Evolutionary conservation across 2,797 vertebrate genomes (phyloP).

Genomic region (Hapalemur alaotrensis): DNA sequence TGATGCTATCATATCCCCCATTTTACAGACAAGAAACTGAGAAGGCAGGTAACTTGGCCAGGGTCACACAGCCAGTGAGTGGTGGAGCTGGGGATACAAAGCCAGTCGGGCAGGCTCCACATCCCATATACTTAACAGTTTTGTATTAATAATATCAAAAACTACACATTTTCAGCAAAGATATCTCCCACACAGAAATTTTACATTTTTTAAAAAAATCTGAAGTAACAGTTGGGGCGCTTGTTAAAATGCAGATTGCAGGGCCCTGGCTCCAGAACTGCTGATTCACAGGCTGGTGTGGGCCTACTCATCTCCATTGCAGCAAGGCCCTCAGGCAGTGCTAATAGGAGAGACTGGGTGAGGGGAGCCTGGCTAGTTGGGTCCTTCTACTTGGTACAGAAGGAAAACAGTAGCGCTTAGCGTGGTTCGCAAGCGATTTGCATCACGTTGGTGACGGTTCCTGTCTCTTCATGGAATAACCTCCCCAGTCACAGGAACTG

Average conservation of each 20-base stretch:
- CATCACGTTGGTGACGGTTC: not conserved
- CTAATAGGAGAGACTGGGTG: not conserved
- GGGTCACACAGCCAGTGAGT: not conserved
- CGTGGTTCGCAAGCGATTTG: not conserved
- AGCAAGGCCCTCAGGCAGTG: not conserved
- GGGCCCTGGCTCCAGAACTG: not conserved
- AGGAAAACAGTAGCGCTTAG: not conserved
- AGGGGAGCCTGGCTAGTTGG: not conserved
- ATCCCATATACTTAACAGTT: not conserved
- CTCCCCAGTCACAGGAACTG: not conserved
- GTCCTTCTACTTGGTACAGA: not conserved
- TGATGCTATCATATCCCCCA: not conserved
- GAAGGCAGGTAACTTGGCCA: not conserved
- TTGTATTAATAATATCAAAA: not conserved
- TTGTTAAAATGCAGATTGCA: not conserved
- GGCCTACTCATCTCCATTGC: too few relatives aligned
- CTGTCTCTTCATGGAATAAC: not conserved
- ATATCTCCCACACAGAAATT: not conserved
- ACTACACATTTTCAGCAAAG: not conserved
- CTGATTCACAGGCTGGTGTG: too few relatives aligned
- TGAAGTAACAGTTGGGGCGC: not conserved
- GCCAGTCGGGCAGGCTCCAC: not conserved
- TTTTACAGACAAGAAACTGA: not conserved
- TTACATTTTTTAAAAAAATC: not conserved
- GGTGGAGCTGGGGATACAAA: not conserved